Base-by-base conservation (phyloP, 1,140 invertebrate species). In the Gonioctena quinquepunctata region DNA sequence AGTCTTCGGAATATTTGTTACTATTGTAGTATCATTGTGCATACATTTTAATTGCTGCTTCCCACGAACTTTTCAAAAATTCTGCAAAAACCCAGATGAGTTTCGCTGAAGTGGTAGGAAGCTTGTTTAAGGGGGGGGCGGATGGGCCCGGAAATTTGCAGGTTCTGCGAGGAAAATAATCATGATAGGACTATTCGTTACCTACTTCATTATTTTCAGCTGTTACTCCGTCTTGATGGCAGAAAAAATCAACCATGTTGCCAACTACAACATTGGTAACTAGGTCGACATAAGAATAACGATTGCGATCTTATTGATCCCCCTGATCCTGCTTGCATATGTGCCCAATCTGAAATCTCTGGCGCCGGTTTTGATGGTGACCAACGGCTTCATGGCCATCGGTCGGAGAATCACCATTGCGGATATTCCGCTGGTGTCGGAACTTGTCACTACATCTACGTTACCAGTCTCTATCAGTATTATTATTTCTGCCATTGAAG, bases 1-100 rank as follows among this genome's bases (percentile, higher is more conserved):
- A 22, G 78, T 92, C 19, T 85, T 92, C 26, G 93, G 94, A 33
- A 87, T 94, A 61, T 85, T 94, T 72, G 88, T 89, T 27, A 93
- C 93, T 1, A 88, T 95, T n/a, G 79, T 94, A 13, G 92, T 94
- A 1, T 92, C 92, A 95, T 84, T 95, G 93, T 84, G 89, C 93
- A 69, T 93, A 95, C 81, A 88, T 95, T 77, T 84, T 93, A 92
- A 88, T 94, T 2, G 92, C 92, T 87, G 93, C 92, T 78, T 91
- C 92, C 11, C 93, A 94, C 80, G 87, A 90, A 50, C 82, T 94
- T 59, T 94, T 94, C 76, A 87, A 88, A 73, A 91, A 89, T 78
- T 89, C 89, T 2, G 86, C 85, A 69, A 89, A 86, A 74, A 87
- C 90, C 1, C 77, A 88, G 49, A 93, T 94, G 91, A 90, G 88